Conservation (phyloP, 92 coral and sea anemone species). For the Muricea muricata region DNA sequence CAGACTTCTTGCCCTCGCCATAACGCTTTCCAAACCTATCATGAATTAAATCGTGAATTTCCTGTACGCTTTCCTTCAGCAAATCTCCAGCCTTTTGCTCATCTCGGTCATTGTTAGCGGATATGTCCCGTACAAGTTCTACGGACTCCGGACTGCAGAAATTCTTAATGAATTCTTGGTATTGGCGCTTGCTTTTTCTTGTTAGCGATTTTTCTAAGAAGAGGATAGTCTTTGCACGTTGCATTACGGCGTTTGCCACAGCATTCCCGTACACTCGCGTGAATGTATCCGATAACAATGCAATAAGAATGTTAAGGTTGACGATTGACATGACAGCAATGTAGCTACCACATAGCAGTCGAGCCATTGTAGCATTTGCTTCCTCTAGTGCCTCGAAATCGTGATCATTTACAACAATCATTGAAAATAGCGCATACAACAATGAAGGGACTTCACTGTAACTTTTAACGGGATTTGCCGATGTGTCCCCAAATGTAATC, state of each 20-base stretch:
- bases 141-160: constrained; percentile 69
- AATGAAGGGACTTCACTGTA: constrained; percentile 50
- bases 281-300: constrained; percentile 73
- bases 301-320: constrained; percentile 73
- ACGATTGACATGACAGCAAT: constrained; percentile 61
- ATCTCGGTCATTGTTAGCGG: not conserved
- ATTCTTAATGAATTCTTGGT: constrained; percentile 58
- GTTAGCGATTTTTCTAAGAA: constrained; percentile 50
- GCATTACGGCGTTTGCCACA: constrained; percentile 75
- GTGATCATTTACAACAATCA: constrained; percentile 67
- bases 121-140: not conserved
- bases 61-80: not conserved
- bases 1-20: constrained; percentile 4
- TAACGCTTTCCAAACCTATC: constrained; percentile 15
- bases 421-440: constrained; percentile 57
- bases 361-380: constrained; percentile 61
- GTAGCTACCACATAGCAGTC: constrained; percentile 62
- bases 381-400: constrained; percentile 48
- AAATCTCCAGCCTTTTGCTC: constrained; percentile 7
- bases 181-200: constrained; percentile 46
- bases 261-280: constrained; percentile 78
- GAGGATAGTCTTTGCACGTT: constrained; percentile 71
- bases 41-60: not conserved
- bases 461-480: constrained; percentile 58
- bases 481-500: constrained; percentile 67